phyloP scores from a whole-genome alignment of 2,797 vertebrate genomes.

The Pseudochaenichthys georgianus region DNA sequence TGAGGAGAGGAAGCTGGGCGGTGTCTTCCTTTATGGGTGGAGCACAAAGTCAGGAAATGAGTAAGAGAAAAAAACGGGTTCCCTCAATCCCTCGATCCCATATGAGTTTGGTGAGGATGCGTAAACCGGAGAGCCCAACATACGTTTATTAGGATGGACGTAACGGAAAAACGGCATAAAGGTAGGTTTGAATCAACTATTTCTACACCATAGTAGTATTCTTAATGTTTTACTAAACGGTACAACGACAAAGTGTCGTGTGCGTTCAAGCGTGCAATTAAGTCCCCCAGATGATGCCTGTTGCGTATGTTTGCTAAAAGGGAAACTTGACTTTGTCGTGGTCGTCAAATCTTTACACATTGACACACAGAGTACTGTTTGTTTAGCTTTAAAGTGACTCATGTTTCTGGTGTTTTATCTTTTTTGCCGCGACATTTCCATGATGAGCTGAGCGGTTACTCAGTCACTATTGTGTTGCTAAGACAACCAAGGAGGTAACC shows the following conservation, averaged over 20 bases:
- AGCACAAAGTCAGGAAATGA: slow-evolving; percentile 65
- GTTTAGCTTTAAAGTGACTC: slow-evolving; percentile 34
- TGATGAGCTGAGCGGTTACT: slow-evolving; percentile 12
- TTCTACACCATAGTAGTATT: rapidly evolving
- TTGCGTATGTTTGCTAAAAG: background rate
- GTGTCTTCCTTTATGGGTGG: slow-evolving; percentile 55
- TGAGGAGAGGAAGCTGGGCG: slow-evolving; percentile 44
- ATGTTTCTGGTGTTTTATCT: slow-evolving; percentile 23
- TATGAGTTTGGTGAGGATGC: background rate
- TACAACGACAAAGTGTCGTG: too few relatives aligned
- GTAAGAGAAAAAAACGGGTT: slow-evolving; percentile 5
- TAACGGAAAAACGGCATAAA: background rate
- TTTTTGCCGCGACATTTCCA: slow-evolving; percentile 25
- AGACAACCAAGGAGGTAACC: slow-evolving; percentile 51
- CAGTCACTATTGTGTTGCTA: slow-evolving; percentile 62
- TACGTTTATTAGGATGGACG: slow-evolving; percentile 12
- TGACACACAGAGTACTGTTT: background rate
- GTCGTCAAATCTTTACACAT: background rate
- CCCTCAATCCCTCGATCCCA: background rate
- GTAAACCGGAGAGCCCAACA: background rate
- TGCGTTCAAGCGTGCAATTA: background rate
- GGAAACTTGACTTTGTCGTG: background rate
- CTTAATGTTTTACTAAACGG: background rate
- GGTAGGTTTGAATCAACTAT: slow-evolving; percentile 31
- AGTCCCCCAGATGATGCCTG: background rate